phyloP scores from a whole-genome alignment of 2,888 invertebrate genomes.

The Drosophila atripex region DNA sequence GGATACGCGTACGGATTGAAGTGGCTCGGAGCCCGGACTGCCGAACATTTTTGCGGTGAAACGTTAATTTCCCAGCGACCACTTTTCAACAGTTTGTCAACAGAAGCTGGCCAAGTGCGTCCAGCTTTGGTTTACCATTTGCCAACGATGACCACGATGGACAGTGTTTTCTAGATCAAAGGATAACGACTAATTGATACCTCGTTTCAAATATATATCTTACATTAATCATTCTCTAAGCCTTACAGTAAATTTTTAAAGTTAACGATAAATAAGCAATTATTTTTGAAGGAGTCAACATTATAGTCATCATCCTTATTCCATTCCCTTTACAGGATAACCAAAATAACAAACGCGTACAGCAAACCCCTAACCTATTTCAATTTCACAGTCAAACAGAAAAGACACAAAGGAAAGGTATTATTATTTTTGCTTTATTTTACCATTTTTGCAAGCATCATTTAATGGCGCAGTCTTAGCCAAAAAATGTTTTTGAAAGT shows the following conservation, averaged over 20 bases:
- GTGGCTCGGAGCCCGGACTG: conserved; percentile 29
- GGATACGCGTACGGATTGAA: conserved; percentile 9
- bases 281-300: not conserved
- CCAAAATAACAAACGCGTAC: conserved; percentile 9
- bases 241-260: too few relatives aligned
- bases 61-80: conserved; percentile 75
- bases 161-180: not conserved
- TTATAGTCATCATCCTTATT: not conserved
- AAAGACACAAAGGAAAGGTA: conserved; percentile 26
- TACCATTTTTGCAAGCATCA: conserved; percentile 5
- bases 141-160: conserved; percentile 43
- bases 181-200: conserved; percentile 6
- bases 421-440: conserved; percentile 39
- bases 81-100: conserved; percentile 76
- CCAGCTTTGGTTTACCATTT: conserved; percentile 44
- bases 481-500: conserved; percentile 7
- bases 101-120: conserved; percentile 35
- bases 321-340: not conserved
- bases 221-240: too few relatives aligned
- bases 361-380: conserved; percentile 14
- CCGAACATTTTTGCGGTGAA: conserved; percentile 73
- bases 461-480: not conserved
- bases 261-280: too few relatives aligned
- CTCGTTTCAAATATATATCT: not conserved
- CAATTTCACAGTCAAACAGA: conserved; percentile 4